Conservation (phyloP, 2,888 invertebrate species). For the Pristionchus japonicus region DNA sequence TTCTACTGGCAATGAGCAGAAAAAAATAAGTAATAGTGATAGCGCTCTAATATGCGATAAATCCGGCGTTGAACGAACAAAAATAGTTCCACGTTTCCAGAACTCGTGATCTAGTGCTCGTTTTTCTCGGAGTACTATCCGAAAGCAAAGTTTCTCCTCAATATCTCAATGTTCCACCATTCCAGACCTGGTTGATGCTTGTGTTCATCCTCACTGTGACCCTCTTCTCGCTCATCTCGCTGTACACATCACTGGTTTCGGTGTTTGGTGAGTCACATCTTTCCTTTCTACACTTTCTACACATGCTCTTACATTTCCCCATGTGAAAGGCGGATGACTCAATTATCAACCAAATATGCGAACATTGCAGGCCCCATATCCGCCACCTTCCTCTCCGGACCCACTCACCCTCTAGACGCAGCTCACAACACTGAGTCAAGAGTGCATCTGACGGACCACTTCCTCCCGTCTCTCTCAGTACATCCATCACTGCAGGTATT, state of each 20-base stretch:
- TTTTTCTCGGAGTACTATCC: too few species aligned
- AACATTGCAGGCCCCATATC: background rate
- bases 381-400: background rate
- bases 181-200: slow-evolving; percentile 39
- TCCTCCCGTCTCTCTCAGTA: background rate
- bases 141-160: too few species aligned
- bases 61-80: too few species aligned
- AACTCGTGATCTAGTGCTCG: too few species aligned
- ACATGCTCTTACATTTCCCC: too few species aligned
- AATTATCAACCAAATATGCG: background rate
- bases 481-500: slow-evolving; percentile 21
- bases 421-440: slow-evolving; percentile 16
- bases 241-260: slow-evolving; percentile 11
- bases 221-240: background rate
- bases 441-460: slow-evolving; percentile 24
- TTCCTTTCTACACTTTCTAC: too few species aligned
- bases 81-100: too few species aligned
- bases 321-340: background rate
- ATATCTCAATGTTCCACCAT: too few species aligned
- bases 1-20: too few species aligned
- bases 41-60: too few species aligned
- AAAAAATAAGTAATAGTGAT: too few species aligned
- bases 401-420: background rate
- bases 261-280: slow-evolving; percentile 31
- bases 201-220: background rate